A percentile compares a stretch with the other conserved stretches of the same genome.
Conservation (phyloP, 2,888 invertebrate species). For the Agrochola litura region DNA sequence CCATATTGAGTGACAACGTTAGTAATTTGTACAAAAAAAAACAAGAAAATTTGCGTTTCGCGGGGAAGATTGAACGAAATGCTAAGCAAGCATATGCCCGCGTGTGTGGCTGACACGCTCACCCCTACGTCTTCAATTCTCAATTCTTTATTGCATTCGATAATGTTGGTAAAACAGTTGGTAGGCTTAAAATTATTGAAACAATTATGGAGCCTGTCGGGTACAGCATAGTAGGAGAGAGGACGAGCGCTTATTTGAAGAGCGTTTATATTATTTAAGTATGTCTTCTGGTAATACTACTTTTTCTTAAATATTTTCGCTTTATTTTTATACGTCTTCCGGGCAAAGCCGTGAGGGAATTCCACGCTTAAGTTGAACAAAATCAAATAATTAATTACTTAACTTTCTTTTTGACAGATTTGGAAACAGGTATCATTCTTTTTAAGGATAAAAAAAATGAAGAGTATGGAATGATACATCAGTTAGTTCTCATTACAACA, state of each 20-base stretch:
- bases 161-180: too few relatives aligned
- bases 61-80: not conserved
- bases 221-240: too few relatives aligned
- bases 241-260: too few relatives aligned
- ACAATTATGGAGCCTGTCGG: too few relatives aligned
- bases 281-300: too few relatives aligned
- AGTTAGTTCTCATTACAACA: slow-evolving; percentile 15
- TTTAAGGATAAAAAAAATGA: not conserved
- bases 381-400: slow-evolving; percentile 15
- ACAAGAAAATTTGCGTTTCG: not conserved
- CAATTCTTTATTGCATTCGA: too few relatives aligned
- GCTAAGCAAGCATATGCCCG: not conserved
- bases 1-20: not conserved
- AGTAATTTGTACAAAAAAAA: not conserved
- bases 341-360: not conserved
- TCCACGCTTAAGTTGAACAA: slow-evolving; percentile 9
- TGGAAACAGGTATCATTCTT: not conserved
- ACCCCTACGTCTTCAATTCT: too few relatives aligned
- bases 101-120: not conserved
- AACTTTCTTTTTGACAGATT: slow-evolving; percentile 5
- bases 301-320: too few relatives aligned
- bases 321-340: too few relatives aligned
- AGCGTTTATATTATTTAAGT: too few relatives aligned
- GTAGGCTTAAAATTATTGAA: too few relatives aligned
- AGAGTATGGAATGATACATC: slow-evolving; percentile 51